These are phyloP conservation scores for Mustelus asterias DNA, from an alignment of 2,113 vertebrate genomes.

Conservation along the genomic window DNA sequence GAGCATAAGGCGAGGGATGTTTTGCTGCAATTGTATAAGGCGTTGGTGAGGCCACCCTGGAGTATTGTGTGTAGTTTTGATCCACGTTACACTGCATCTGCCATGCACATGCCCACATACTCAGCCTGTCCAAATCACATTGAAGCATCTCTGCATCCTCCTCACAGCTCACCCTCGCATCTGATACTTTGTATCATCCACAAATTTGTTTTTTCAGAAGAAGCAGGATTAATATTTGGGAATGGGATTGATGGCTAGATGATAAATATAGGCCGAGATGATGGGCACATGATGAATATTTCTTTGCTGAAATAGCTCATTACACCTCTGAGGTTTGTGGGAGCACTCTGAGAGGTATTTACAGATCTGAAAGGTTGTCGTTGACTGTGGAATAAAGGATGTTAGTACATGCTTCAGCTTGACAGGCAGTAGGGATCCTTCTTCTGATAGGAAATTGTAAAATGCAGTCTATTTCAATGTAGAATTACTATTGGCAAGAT, in stretches of 20 bases:
- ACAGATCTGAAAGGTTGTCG: neutral
- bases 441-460: slow-evolving; percentile 12
- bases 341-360: neutral
- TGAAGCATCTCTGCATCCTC: no score
- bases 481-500: neutral
- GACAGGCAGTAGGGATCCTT: neutral
- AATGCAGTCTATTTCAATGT: neutral
- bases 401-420: neutral
- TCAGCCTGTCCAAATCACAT: no score
- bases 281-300: neutral
- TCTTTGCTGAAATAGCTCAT: neutral
- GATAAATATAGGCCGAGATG: neutral
- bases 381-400: neutral
- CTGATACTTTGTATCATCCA: no score
- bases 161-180: no score
- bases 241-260: neutral
- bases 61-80: no score
- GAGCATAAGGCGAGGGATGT: no score
- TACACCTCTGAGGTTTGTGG: neutral
- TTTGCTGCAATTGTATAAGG: no score
- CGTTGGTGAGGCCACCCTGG: no score
- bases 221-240: neutral
- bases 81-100: no score
- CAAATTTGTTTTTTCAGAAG: neutral
- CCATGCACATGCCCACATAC: no score